Conservation (phyloP, 2,113 vertebrate species). For the Rhinolophus sinicus region DNA sequence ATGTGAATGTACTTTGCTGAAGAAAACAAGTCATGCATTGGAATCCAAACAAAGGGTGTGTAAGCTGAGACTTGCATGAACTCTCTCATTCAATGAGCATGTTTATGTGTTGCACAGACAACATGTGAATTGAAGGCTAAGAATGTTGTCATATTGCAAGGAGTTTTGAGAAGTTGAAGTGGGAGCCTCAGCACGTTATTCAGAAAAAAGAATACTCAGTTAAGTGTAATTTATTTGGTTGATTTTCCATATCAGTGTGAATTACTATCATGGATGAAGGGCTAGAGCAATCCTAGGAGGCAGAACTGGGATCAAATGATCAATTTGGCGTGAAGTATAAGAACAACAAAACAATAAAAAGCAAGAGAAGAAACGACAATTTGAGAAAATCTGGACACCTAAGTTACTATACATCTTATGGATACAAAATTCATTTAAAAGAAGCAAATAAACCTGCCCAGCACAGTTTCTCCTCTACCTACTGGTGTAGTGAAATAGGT, state of each 20-base stretch:
- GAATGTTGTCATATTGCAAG: not conserved
- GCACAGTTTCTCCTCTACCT: not conserved
- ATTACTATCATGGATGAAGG: slow-evolving; percentile 92
- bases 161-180: not conserved
- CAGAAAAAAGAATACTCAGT: not conserved
- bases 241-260: slow-evolving; percentile 90
- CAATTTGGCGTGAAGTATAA: not conserved
- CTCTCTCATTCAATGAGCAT: not conserved
- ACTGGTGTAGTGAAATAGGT: not conserved
- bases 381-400: slow-evolving; percentile 36
- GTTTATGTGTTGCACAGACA: not conserved
- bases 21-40: not conserved
- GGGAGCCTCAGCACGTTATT: not conserved
- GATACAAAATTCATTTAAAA: slow-evolving; percentile 12
- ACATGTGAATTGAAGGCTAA: not conserved
- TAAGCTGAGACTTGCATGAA: not conserved
- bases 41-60: not conserved
- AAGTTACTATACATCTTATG: not conserved
- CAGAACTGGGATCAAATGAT: not conserved
- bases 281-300: slow-evolving; percentile 84
- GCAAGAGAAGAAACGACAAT: not conserved
- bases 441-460: slow-evolving; percentile 8
- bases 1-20: not conserved
- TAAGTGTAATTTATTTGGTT: not conserved
- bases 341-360: not conserved